Evolutionary conservation across 1,140 invertebrate genomes (phyloP), one percentile per base, ranked within the genome.

Genomic region (Drosophila repleta): DNA sequence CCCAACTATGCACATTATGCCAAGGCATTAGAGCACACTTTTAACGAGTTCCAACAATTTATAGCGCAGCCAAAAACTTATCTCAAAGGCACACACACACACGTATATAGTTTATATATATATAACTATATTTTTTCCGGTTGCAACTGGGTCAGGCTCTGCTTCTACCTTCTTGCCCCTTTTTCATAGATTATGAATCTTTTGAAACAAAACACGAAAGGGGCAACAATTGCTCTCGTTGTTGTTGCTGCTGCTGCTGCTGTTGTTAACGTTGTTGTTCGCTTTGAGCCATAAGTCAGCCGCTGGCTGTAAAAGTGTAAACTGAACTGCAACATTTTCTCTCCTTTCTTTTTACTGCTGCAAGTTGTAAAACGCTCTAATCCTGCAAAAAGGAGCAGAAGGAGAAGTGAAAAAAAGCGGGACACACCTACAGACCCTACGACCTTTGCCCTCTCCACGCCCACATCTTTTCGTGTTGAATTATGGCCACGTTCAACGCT

Each of bases 401-500:
- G 32, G 6, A 6, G 26, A 3, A 35, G 32, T 11, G 32, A 35
- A 35, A 35, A 29, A 35, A 13, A 35, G 32, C 32, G 32, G 32
- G 0, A 13, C 32, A 35, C 35, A 53, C 17, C 18, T 11, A 35
- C 32, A 35, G 8, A 35, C 13, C 0, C 52, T 29, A 24, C 10
- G 11, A 15, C 52, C 52, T 7, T 10, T 8, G 4, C 51, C 46
- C 45, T 18, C 20, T 21, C 11, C 18, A 20, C 15, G 7, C 43
- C 45, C 4, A 13, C 45, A 8, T 43, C 15, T 24, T 1, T 21
- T 66, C 65, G 56, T 66, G 76, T 83, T 87, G 79, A 87, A 65
- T 88, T 88, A 83, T 79, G 68, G 73, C 76, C 69, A 46, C 81
- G 56, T 41, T 58, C 17, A 7, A 6, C n/a, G 61, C 41, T 57